Evolutionary conservation across 2,888 invertebrate genomes (phyloP), one percentile per base, ranked within the genome.

Genomic region (Girardia tigrina): DNA sequence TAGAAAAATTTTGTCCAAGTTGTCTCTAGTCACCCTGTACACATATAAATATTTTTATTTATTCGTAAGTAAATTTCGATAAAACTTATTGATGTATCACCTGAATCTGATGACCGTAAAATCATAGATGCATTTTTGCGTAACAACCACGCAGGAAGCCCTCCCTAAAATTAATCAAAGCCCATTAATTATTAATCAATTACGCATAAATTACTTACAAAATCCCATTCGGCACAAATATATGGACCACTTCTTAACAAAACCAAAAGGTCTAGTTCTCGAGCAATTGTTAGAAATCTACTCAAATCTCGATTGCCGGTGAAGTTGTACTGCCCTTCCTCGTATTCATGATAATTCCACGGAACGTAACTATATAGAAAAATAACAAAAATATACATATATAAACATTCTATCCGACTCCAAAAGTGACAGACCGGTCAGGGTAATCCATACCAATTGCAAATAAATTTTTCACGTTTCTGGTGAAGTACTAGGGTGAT

Each of bases 171-270:
- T 23, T n/a, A 72, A 70, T 81, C 80, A 71, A 6, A 77, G 42
- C 71, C 42, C 72, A 77, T 42, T 72, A 76, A 73, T 69, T 56
- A 73, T 74, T 16, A 73, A 71, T 85, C 83, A 8, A 82, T 83
- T 12, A 84, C 85, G 76, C 86, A 78, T 1, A 85, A 77, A 42
- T 75, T 75, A 78, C 81, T 82, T 78, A 84, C 84, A 80, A 82
- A 85, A 71, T 94, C 93, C 84, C 92, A 89, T 86, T 94, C 94
- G 16, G 90, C 91, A 83, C 92, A 92, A 79, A 94, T 92, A 80
- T 91, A 94, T 0, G 94, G 94, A 23, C 94, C 94, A 0, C 91
- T 89, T 28, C 94, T 86, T 0, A 94, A 84, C 72, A 93, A 87
- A 0, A 92, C 91, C 27, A 89, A 84, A 42, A 94, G 85, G 77